A percentile compares a stretch with the other conserved stretches of the same genome.
These are phyloP conservation scores for Danaus melanippus DNA, from an alignment of 1,140 invertebrate genomes.

Conservation along the genomic window DNA sequence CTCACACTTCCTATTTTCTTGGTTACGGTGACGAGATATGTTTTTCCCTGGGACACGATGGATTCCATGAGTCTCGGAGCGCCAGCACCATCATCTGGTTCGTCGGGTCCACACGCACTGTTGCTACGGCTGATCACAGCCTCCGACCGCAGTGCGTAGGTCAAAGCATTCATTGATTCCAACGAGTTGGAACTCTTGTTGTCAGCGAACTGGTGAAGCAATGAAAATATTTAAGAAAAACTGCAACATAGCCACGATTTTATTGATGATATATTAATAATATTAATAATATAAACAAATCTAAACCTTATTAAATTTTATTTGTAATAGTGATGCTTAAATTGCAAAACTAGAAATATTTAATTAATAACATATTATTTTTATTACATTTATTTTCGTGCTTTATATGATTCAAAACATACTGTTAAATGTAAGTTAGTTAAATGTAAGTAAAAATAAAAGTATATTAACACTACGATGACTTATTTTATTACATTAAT, in stretches of 20 bases:
- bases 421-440: no score
- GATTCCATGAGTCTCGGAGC: conserved; percentile 55
- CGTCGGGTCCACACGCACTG: conserved; percentile 18
- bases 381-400: no score
- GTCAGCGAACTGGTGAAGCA: conserved; percentile 34
- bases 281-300: no score
- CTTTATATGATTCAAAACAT: no score
- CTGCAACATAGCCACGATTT: background rate
- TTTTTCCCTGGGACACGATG: conserved; percentile 53
- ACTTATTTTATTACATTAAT: no score
- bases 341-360: no score
- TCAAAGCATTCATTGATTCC: conserved; percentile 40
- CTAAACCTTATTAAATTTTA: no score
- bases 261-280: background rate
- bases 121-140: conserved; percentile 15
- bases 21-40: conserved; percentile 53
- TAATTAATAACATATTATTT: no score
- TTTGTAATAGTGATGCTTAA: no score
- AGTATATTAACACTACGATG: no score
- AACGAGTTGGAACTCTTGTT: conserved; percentile 46
- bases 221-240: no score
- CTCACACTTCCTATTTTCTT: conserved; percentile 60
- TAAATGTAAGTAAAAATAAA: no score
- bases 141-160: conserved; percentile 36
- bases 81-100: conserved; percentile 27